Percentiles rank a stretch among this genome's conserved stretches.
These are phyloP conservation scores for Hipposideros armiger DNA, from an alignment of 2,113 vertebrate species.

Conservation along the genomic window DNA sequence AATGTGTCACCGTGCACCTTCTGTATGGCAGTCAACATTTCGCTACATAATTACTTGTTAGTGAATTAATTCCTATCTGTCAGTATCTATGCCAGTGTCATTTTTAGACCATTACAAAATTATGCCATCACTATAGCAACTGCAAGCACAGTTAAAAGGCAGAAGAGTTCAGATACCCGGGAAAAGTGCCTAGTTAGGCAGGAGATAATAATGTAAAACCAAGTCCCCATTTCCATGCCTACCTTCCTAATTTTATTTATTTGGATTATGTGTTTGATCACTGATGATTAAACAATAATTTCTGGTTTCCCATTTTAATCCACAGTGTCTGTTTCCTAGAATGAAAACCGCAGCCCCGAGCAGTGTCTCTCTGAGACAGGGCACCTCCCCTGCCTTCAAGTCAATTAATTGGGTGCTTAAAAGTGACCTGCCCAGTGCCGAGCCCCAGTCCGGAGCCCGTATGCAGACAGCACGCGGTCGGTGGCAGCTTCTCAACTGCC, in stretches of 20 bases:
- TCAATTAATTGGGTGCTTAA: slow-evolving; percentile 87
- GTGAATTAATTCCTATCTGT: slow-evolving; percentile 97
- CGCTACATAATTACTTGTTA: slow-evolving; percentile 97
- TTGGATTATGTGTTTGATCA: slow-evolving; percentile 86
- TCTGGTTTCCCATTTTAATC: slow-evolving; percentile 85
- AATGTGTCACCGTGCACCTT: slow-evolving; percentile 94
- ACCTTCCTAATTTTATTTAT: slow-evolving; percentile 86
- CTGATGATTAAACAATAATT: slow-evolving; percentile 87
- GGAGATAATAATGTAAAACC: slow-evolving; percentile 85
- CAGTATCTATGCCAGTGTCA: slow-evolving; percentile 92
- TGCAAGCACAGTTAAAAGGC: slow-evolving; percentile 90
- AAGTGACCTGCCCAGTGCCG: slow-evolving; percentile 83
- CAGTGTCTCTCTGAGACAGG: slow-evolving; percentile 72
- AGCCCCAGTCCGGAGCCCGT: slow-evolving; percentile 80
- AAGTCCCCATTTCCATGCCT: slow-evolving; percentile 79
- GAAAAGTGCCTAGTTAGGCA: slow-evolving; percentile 90
- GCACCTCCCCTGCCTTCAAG: slow-evolving; percentile 61
- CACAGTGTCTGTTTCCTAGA: slow-evolving; percentile 83
- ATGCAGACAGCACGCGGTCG: slow-evolving; percentile 72
- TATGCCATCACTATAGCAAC: slow-evolving; percentile 94
- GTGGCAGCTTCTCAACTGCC: slow-evolving; percentile 32
- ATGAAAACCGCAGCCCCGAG: slow-evolving; percentile 84
- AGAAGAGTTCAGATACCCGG: slow-evolving; percentile 89
- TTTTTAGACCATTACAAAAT: slow-evolving; percentile 94
- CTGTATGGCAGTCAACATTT: slow-evolving; percentile 97